Evolutionary conservation across 2,113 vertebrate species (phyloP).

Genomic region (Ifrita kowaldi): DNA sequence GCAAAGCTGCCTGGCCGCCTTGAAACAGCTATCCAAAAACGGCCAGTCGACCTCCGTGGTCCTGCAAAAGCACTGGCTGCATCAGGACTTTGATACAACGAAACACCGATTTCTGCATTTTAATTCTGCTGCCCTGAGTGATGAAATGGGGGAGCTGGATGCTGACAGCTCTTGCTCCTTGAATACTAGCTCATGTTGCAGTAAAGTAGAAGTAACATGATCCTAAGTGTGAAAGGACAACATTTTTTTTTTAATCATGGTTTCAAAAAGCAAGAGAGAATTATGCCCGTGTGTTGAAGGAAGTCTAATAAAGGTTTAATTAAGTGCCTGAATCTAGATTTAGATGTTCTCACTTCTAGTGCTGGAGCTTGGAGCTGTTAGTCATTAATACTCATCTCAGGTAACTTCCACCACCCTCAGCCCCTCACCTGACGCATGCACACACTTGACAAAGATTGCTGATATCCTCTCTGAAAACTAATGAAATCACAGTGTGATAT

Average conservation of each 20-base stretch:
- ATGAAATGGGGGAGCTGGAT: background rate
- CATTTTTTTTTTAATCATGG: background rate
- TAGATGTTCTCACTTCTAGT: conserved; percentile 13
- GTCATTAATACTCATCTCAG: conserved; percentile 65
- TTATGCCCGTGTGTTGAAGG: background rate
- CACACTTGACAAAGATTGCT: conserved; percentile 60
- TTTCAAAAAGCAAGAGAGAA: background rate
- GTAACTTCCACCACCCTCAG: conserved; percentile 47
- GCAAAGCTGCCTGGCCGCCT: background rate
- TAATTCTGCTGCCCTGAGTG: background rate
- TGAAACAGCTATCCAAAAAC: background rate
- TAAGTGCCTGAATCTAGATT: conserved; percentile 34
- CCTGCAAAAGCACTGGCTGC: background rate
- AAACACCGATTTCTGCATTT: background rate
- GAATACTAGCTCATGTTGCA: background rate
- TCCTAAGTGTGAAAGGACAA: background rate
- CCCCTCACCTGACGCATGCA: conserved; percentile 43
- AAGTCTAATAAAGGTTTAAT: conserved; percentile 44
- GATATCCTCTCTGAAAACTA: conserved; percentile 58
- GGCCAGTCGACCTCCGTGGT: background rate
- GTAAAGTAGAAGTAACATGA: background rate
- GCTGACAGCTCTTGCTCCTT: background rate
- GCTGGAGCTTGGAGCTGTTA: conserved; percentile 39
- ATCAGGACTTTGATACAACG: background rate
- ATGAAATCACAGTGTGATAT: conserved; percentile 60